phyloP scores from a whole-genome alignment of 2,113 vertebrate species.

The Cyanoramphus novaezelandiae region DNA sequence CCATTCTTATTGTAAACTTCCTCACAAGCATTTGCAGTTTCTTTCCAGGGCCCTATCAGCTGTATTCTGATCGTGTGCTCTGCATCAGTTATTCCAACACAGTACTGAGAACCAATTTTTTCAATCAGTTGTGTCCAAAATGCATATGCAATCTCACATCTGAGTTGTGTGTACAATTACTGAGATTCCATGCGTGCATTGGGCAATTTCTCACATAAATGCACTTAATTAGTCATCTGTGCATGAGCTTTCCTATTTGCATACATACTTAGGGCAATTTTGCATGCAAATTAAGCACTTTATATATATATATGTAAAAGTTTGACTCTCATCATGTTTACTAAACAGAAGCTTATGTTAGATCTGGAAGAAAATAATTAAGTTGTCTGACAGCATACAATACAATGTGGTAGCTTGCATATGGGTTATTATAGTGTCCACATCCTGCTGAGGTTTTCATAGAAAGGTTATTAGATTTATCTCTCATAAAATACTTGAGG shows the following conservation, averaged over 20 bases:
- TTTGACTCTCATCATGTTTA: conserved; percentile 29
- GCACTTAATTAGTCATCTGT: conserved; percentile 70
- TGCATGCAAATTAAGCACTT: conserved; percentile 64
- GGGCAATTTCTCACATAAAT: conserved; percentile 69
- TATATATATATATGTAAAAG: conserved; percentile 59
- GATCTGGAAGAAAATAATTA: conserved; percentile 8
- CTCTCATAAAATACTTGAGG: conserved; percentile 14
- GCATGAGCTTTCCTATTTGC: conserved; percentile 59
- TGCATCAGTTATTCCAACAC: background rate
- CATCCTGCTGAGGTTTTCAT: conserved; percentile 3
- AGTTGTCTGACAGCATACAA: conserved; percentile 8
- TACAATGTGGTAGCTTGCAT: background rate
- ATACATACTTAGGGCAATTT: conserved; percentile 66
- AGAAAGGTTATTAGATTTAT: conserved; percentile 35
- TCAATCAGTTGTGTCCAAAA: conserved; percentile 55
- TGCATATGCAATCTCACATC: conserved; percentile 26
- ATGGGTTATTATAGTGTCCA: background rate
- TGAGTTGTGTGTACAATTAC: conserved; percentile 59
- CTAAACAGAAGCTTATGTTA: conserved; percentile 40
- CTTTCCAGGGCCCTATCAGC: background rate
- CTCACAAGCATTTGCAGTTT: background rate
- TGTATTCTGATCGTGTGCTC: background rate
- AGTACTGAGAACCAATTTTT: conserved; percentile 6
- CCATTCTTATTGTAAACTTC: background rate
- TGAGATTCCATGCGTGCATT: conserved; percentile 44